Evolutionary conservation across 2,113 vertebrate genomes (phyloP).

Genomic region (Leuciscus idus): DNA sequence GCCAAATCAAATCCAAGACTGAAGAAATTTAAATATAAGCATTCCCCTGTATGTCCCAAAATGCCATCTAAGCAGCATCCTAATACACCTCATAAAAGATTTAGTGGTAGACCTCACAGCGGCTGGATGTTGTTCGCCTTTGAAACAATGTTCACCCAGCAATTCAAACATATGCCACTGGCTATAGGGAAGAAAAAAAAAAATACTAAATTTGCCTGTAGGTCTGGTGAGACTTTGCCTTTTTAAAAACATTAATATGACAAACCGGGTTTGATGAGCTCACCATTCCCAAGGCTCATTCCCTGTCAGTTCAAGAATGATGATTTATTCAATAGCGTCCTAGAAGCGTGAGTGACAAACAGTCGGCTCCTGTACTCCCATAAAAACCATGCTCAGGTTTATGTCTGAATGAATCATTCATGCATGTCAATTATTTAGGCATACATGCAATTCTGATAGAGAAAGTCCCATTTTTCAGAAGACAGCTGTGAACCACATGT

Average conservation of each 20-base stretch:
- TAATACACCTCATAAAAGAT: background rate
- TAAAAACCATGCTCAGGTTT: conserved; percentile 38
- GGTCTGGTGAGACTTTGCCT: conserved; percentile 7
- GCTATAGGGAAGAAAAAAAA: background rate
- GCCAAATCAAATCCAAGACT: background rate
- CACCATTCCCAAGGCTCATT: conserved; percentile 6
- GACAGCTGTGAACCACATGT: conserved; percentile 12
- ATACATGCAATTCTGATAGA: conserved; percentile 5
- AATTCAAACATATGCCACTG: conserved; percentile 8
- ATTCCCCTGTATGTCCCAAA: background rate
- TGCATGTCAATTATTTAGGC: conserved; percentile 33
- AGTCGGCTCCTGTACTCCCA: background rate
- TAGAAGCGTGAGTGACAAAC: conserved; percentile 3
- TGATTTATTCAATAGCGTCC: conserved; percentile 38
- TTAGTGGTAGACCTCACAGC: background rate
- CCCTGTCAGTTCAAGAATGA: conserved; percentile 26
- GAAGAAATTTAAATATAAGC: background rate
- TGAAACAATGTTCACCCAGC: background rate
- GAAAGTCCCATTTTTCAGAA: background rate
- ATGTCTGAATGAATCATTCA: conserved; percentile 43
- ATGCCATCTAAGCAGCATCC: background rate
- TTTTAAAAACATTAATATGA: conserved; percentile 38
- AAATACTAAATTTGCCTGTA: background rate
- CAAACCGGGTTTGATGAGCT: conserved; percentile 25
- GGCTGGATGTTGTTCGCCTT: background rate